Evolutionary conservation across 53 echinoderm and acorn worm species (phyloP).

Genomic region (Luidia sarsii): DNA sequence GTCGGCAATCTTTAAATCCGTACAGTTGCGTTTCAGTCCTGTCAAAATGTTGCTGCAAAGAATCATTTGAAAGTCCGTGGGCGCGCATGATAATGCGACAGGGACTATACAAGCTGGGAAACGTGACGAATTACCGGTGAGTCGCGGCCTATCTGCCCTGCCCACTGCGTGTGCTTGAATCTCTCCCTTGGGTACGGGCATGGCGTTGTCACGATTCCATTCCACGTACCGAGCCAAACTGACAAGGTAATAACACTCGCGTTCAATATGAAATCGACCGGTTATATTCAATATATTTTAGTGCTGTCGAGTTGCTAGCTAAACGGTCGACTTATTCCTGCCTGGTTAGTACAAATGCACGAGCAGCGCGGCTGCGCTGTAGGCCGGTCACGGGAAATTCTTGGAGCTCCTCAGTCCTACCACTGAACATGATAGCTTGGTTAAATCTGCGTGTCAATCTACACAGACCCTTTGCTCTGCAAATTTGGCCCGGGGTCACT

Average conservation of each 20-base stretch:
- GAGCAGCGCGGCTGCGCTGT: no score
- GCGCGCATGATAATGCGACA: background rate
- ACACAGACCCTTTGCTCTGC: conserved; percentile 6
- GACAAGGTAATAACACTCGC: background rate
- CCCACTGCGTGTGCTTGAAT: background rate
- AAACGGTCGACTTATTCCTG: background rate
- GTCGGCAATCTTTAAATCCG: background rate
- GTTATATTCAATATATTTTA: background rate
- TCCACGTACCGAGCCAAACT: background rate
- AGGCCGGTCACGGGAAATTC: background rate
- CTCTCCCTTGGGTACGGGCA: background rate
- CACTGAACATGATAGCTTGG: background rate
- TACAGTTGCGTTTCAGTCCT: background rate
- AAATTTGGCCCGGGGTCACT: conserved; percentile 17
- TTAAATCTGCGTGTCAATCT: conserved; percentile 31
- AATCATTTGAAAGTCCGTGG: conserved; percentile 14
- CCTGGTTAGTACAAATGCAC: background rate
- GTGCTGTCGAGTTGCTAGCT: background rate
- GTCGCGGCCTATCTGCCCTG: background rate
- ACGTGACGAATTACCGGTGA: conserved; percentile 7
- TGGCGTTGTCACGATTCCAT: conserved; percentile 3
- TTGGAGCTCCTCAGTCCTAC: background rate
- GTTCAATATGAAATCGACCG: background rate
- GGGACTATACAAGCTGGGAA: conserved; percentile 6
- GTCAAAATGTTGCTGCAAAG: background rate